Evolutionary conservation across 2,113 vertebrate species (phyloP), one percentile per base, ranked within the genome.

Genomic region (Alectura lathami): DNA sequence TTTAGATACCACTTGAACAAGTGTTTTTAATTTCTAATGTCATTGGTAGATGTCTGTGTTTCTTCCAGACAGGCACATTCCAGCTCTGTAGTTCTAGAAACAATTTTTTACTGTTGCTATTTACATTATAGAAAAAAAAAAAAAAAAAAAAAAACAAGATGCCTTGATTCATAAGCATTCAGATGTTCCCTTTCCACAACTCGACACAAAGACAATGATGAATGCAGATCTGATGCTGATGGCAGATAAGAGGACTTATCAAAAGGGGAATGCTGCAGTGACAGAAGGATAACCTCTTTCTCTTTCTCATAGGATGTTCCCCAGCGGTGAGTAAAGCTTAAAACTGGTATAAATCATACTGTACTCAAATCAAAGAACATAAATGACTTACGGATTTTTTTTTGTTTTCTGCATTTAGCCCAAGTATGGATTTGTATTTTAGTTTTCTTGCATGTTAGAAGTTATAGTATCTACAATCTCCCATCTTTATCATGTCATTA

Each of bases 301-400:
- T 80, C n/a, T 87, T 68, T 86, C 67, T 80, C 2, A 1, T 34
- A 63, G 45, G 18, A 30, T 50, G 30, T 74, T 88, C 30, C 34
- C 38, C 74, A 79, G 36, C 1, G 5, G 17, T 45, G 57, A 89
- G 77, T 42, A 70, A 74, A 90, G 34, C 32, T 91, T 86, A 83
- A 83, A 83, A 90, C 36, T 93, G 62, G 13, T 38, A 26, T 94
- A 82, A 91, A 89, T 82, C 91, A 94, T 66, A 74, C 23, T 51
- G 9, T 63, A 27, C 36, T 82, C 36, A 60, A 60, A 59, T 60
- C 76, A 88, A 86, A 78, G 32, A 86, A 3, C 45, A 64, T 75
- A 66, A 88, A 84, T 22, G 18, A 76, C 57, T 91, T 76, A 50
- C 48, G 93, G 64, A 74, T 67, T 88, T 67, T 59, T n/a, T n/a